Evolutionary conservation across 1,140 invertebrate genomes (phyloP).

Genomic region (Anagrus nilaparvatae): DNA sequence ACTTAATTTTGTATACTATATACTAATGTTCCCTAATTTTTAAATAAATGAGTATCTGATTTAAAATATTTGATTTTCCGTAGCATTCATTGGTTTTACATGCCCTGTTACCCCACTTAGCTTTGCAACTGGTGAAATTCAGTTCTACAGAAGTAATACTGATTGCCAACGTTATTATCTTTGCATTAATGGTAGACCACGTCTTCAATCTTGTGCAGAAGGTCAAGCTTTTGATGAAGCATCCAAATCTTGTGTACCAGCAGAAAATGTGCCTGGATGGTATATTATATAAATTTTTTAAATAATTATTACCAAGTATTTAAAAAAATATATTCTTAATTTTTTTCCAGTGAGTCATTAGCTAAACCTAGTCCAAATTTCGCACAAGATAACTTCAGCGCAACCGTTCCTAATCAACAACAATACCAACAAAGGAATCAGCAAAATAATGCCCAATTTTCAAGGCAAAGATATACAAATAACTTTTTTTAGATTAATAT

Average conservation of each 20-base stretch:
- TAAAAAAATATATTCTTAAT: not conserved
- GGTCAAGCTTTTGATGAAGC: conserved; percentile 72
- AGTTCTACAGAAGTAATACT: conserved; percentile 46
- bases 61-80: too few relatives aligned
- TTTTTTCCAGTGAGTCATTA: not conserved
- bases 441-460: conserved; percentile 8
- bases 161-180: conserved; percentile 77
- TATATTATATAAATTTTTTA: conserved; percentile 20
- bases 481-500: too few relatives aligned
- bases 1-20: conserved; percentile 1
- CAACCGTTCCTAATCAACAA: not conserved
- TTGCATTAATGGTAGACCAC: conserved; percentile 64
- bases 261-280: conserved; percentile 68
- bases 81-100: conserved; percentile 56
- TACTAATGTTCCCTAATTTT: conserved; percentile 1
- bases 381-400: not conserved
- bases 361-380: not conserved
- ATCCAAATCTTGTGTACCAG: conserved; percentile 62
- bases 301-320: not conserved
- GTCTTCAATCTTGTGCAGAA: conserved; percentile 62
- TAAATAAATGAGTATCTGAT: conserved; percentile 3
- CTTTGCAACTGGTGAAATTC: conserved; percentile 43
- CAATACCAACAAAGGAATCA: conserved; percentile 6
- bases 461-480: too few relatives aligned
- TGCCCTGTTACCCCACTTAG: conserved; percentile 46